phyloP scores from a whole-genome alignment of 2,113 vertebrate species.

The Grallaria varia region DNA sequence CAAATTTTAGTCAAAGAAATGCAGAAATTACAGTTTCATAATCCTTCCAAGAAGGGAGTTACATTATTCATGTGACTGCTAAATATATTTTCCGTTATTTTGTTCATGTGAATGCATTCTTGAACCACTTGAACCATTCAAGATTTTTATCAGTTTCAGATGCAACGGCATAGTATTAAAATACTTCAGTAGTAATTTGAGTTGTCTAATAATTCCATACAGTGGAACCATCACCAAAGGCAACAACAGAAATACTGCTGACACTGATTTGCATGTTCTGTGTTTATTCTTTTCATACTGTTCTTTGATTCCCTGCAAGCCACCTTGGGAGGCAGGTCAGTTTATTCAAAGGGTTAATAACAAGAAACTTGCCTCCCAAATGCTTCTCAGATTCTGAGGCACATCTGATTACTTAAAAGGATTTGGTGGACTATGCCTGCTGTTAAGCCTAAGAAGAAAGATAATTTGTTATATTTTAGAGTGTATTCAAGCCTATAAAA shows the following conservation, averaged over 20 bases:
- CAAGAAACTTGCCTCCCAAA: not conserved
- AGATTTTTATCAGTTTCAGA: conserved; percentile 51
- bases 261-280: not conserved
- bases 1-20: conserved; percentile 58
- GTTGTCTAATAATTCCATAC: not conserved
- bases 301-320: not conserved
- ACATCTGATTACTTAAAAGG: not conserved
- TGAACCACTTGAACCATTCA: conserved; percentile 1
- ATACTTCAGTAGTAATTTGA: conserved; percentile 6
- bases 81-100: conserved; percentile 69
- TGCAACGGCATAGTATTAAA: conserved; percentile 17
- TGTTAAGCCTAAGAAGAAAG: conserved; percentile 23
- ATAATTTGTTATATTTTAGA: conserved; percentile 39
- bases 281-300: not conserved
- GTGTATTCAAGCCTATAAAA: conserved; percentile 30
- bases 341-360: not conserved
- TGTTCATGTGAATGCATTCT: conserved; percentile 44
- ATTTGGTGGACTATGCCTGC: not conserved
- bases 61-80: conserved; percentile 61
- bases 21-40: conserved; percentile 24
- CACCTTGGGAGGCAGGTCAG: not conserved
- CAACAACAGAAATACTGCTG: not conserved
- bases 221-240: not conserved
- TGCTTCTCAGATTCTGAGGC: not conserved
- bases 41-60: conserved; percentile 59